A percentile compares a stretch with the other conserved stretches of the same genome.
These are phyloP conservation scores for Machaerirhynchus nigripectus DNA, from an alignment of 2,113 vertebrate species.

Conservation along the genomic window DNA sequence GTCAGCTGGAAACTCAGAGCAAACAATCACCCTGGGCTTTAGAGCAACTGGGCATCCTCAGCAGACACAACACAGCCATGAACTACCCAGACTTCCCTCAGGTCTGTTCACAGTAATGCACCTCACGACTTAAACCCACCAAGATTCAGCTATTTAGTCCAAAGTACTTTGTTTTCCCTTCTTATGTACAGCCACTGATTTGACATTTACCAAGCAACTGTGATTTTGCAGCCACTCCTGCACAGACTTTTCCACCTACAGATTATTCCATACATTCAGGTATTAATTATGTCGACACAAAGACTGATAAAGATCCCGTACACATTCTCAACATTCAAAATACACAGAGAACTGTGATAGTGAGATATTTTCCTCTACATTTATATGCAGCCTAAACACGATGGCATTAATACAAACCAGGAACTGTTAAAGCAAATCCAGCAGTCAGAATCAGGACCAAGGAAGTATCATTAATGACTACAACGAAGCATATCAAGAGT, in stretches of 20 bases:
- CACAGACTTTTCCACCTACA: not conserved
- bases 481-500: not conserved
- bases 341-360: not conserved
- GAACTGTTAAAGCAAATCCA: not conserved
- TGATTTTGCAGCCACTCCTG: not conserved
- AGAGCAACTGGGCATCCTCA: not conserved
- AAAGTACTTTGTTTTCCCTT: not conserved
- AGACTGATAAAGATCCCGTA: not conserved
- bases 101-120: not conserved
- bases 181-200: not conserved
- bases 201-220: not conserved
- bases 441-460: not conserved
- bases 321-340: not conserved
- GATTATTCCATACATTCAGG: not conserved
- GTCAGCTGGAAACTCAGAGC: not conserved
- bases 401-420: not conserved
- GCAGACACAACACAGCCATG: rapidly evolving
- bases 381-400: not conserved
- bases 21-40: not conserved
- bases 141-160: not conserved
- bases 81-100: not conserved
- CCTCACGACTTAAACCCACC: not conserved
- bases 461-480: not conserved
- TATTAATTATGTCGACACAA: not conserved
- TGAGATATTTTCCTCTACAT: not conserved